Conservation (phyloP, 2,113 vertebrate species). For the Cathartes aura region DNA sequence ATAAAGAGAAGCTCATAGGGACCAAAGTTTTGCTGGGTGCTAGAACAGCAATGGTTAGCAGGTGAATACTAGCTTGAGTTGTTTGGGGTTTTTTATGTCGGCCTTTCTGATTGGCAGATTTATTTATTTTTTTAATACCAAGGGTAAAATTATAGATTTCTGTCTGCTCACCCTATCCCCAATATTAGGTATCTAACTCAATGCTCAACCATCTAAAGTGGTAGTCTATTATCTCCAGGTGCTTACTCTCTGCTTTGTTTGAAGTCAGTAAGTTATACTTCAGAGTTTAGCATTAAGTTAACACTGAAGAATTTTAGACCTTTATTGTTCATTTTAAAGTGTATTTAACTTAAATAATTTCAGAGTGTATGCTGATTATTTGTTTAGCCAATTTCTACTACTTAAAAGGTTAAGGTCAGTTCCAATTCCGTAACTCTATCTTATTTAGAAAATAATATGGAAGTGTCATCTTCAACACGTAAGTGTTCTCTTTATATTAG, state of each 20-base stretch:
- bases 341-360: neutral
- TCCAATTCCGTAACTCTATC: neutral
- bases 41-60: neutral
- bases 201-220: neutral
- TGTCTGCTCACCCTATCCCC: neutral
- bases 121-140: neutral
- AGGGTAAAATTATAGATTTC: neutral
- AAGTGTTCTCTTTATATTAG: neutral
- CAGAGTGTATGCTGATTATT: neutral
- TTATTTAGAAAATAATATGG: neutral
- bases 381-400: neutral
- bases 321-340: neutral
- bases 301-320: neutral
- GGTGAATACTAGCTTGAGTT: neutral
- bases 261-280: neutral
- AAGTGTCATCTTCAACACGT: neutral
- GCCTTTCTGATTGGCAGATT: neutral
- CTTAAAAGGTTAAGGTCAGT: neutral
- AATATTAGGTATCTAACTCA: neutral
- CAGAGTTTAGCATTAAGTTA: neutral
- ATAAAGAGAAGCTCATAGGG: neutral
- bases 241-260: neutral
- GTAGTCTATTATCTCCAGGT: neutral
- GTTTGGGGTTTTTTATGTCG: neutral
- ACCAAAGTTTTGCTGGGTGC: neutral